phyloP scores from a whole-genome alignment of 1,140 invertebrate genomes.

The Zophobas morio region DNA sequence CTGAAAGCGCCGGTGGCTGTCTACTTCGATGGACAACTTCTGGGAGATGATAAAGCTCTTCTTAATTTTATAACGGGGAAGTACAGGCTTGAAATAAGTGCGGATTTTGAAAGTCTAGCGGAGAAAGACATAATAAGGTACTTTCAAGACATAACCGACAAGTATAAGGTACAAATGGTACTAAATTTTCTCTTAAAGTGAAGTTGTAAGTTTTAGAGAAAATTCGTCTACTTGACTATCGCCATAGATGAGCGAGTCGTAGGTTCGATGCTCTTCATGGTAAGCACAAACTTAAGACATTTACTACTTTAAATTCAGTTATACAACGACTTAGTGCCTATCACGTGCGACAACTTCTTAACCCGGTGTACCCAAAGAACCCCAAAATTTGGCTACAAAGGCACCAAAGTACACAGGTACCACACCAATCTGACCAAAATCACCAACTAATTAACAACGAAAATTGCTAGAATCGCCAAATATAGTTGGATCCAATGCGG shows the following conservation, averaged over 20 bases:
- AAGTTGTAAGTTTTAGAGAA: slow-evolving; percentile 65
- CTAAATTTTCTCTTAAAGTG: slow-evolving; percentile 46
- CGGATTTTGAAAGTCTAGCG: slow-evolving; percentile 67
- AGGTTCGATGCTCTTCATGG: slow-evolving; percentile 70
- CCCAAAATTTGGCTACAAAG: slow-evolving; percentile 65
- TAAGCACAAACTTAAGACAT: slow-evolving; percentile 60
- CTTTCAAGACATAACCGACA: slow-evolving; percentile 49
- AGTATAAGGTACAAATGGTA: slow-evolving; percentile 61
- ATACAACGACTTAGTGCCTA: slow-evolving; percentile 70
- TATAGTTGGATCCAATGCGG: slow-evolving; percentile 72
- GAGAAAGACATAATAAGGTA: slow-evolving; percentile 64
- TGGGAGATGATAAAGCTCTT: slow-evolving; percentile 69
- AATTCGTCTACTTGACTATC: slow-evolving; percentile 69
- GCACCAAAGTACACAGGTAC: slow-evolving; percentile 68
- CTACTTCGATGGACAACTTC: slow-evolving; percentile 66
- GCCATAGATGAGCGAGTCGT: slow-evolving; percentile 66
- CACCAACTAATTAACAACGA: slow-evolving; percentile 18
- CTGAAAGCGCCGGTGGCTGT: slow-evolving; percentile 62
- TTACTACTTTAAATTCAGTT: slow-evolving; percentile 64
- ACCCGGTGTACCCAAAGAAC: slow-evolving; percentile 65
- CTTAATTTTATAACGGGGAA: slow-evolving; percentile 66
- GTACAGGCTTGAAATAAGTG: slow-evolving; percentile 64
- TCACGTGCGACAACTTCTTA: slow-evolving; percentile 70
- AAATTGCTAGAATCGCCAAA: slow-evolving; percentile 67
- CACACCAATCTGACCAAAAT: slow-evolving; percentile 4